Evolutionary conservation across 2,113 vertebrate species (phyloP).

Genomic region (Felis catus): F.catus_Fca126_mat1.0 CM031426.1:27899001-27899500

Average conservation of each 20-base stretch:
- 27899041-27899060: not conserved
- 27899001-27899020: not conserved
- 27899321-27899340: not conserved
- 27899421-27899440: not conserved
- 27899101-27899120: not conserved
- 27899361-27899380: not conserved
- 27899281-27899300: not conserved
- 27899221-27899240: not conserved
- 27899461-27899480: not conserved
- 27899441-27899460: not conserved
- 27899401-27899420: not conserved
- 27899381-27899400: constrained; percentile 61
- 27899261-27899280: constrained; percentile 59
- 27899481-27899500: not conserved
- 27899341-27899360: accelerated
- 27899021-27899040: constrained; percentile 62
- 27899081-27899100: constrained; percentile 66
- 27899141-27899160: not conserved
- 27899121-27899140: not conserved
- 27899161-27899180: constrained; percentile 15
- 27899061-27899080: constrained; percentile 26
- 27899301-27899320: not conserved
- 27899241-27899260: constrained; percentile 30
- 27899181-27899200: not conserved
- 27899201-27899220: not conserved